Conservation (phyloP, 1,140 invertebrate genomes). For the Gonatopus flavifemur region DNA sequence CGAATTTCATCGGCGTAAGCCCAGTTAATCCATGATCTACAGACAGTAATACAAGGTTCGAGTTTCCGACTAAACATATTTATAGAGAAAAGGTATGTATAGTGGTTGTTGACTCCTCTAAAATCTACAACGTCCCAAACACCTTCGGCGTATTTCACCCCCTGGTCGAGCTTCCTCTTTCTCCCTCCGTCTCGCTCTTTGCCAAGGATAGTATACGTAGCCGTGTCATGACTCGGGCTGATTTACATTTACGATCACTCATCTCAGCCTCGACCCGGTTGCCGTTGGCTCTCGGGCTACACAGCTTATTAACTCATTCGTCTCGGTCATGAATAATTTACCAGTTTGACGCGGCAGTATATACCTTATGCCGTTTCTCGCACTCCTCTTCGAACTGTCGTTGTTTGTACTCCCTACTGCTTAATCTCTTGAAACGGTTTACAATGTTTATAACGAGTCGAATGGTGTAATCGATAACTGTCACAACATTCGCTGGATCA, state of each 20-base stretch:
- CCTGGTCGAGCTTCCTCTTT: not conserved
- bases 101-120: no score
- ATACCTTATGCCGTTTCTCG: not conserved
- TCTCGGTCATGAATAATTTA: conserved; percentile 38
- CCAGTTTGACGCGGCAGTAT: conserved; percentile 24
- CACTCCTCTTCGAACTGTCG: not conserved
- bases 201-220: conserved; percentile 10
- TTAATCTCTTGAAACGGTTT: no score
- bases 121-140: not conserved
- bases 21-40: conserved; percentile 1
- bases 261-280: conserved; percentile 25
- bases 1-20: conserved; percentile 1
- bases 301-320: conserved; percentile 44
- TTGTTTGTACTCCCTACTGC: no score
- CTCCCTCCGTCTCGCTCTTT: no score
- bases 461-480: no score
- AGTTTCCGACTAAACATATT: conserved; percentile 21
- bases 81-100: no score
- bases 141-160: no score
- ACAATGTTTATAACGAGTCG: no score
- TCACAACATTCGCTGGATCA: no score
- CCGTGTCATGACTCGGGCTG: conserved; percentile 21
- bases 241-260: conserved; percentile 46
- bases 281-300: no score
- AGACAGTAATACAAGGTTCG: not conserved